These are phyloP conservation scores for Acromyrmex charruanus DNA, from an alignment of 1,140 invertebrate species.

Conservation along the genomic window DNA sequence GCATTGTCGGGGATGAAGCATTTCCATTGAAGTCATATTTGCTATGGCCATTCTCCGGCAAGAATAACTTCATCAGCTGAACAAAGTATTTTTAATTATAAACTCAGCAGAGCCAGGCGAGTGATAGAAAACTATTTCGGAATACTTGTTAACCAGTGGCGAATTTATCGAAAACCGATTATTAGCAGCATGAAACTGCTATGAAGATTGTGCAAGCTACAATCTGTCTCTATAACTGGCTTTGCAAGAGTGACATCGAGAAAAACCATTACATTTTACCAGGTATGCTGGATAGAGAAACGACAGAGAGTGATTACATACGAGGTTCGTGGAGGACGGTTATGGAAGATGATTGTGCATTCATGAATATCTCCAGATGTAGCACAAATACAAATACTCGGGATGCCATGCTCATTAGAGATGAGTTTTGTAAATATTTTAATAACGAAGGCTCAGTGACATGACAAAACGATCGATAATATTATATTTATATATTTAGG, in stretches of 20 bases:
- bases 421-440: not conserved
- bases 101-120: not conserved
- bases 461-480: not conserved
- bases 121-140: not conserved
- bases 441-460: not conserved
- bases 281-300: too few relatives aligned
- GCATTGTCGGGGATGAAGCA: too few relatives aligned
- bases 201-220: constrained; percentile 5
- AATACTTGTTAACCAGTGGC: constrained; percentile 7
- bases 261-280: too few relatives aligned
- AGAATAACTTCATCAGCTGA: not conserved
- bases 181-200: not conserved
- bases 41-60: not conserved
- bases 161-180: not conserved
- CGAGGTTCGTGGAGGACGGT: too few relatives aligned
- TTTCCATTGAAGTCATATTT: too few relatives aligned
- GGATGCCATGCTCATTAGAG: not conserved
- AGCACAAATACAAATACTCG: not conserved
- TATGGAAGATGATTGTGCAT: too few relatives aligned
- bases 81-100: not conserved
- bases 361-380: not conserved
- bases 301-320: too few relatives aligned
- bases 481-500: too few relatives aligned
- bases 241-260: not conserved
- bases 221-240: not conserved